phyloP scores from a whole-genome alignment of 2,113 vertebrate genomes.

The Rhea americana region DNA sequence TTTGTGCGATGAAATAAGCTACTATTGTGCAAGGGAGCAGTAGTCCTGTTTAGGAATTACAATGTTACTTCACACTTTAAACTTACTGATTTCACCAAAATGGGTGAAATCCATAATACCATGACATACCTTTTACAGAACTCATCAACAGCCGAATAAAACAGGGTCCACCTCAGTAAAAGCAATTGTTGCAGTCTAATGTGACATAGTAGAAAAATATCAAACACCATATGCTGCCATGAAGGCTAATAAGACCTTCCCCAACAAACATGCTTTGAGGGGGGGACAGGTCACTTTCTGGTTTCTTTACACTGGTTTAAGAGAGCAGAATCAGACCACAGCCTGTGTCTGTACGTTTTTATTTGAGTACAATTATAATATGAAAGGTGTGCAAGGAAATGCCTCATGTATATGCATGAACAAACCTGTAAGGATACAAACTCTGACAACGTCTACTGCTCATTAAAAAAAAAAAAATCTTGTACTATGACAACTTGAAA shows the following conservation, averaged over 20 bases:
- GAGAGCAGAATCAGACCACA: conserved; percentile 33
- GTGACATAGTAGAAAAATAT: conserved; percentile 37
- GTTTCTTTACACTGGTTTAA: conserved; percentile 7
- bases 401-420: neutral
- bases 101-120: neutral
- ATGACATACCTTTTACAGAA: conserved; percentile 13
- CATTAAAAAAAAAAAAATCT: neutral
- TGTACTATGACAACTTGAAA: neutral
- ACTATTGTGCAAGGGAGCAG: conserved; percentile 25
- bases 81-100: neutral
- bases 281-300: neutral
- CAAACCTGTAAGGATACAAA: neutral
- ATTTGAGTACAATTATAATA: neutral
- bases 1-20: conserved; percentile 41
- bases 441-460: neutral
- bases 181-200: conserved; percentile 17
- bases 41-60: conserved; percentile 18
- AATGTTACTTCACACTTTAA: neutral
- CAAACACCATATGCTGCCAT: neutral
- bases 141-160: neutral
- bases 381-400: neutral
- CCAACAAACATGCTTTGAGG: accelerated
- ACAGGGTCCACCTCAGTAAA: neutral
- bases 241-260: neutral
- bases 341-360: neutral